Evolutionary conservation across 2,113 vertebrate genomes (phyloP).

Genomic region (Struthio camelus): DNA sequence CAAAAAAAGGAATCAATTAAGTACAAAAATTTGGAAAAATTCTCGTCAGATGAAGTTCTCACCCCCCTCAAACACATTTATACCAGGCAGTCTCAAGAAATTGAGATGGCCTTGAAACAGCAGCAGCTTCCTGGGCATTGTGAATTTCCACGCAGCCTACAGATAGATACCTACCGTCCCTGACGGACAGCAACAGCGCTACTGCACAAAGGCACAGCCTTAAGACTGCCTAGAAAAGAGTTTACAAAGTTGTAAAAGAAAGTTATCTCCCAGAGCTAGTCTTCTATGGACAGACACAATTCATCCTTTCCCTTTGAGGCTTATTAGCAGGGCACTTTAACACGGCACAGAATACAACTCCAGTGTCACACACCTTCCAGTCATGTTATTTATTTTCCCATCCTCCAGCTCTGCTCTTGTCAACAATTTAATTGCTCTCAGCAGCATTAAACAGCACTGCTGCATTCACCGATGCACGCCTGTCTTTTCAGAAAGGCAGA

Average conservation of each 20-base stretch:
- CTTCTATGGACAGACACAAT: background rate
- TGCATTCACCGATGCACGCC: background rate
- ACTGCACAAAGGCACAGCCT: background rate
- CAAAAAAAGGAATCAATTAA: constrained; percentile 8
- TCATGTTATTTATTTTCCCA: background rate
- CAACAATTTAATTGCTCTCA: background rate
- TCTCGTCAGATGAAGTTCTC: background rate
- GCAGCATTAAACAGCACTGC: background rate
- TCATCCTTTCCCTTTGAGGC: background rate
- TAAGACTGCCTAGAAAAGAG: background rate
- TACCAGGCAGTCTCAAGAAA: background rate
- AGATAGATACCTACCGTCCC: background rate
- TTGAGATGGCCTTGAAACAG: background rate
- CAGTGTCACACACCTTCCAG: rapidly evolving
- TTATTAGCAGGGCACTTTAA: background rate
- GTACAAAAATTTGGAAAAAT: background rate
- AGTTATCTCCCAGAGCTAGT: background rate
- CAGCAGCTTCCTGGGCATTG: background rate
- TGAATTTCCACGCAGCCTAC: background rate
- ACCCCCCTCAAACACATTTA: background rate
- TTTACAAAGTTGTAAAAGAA: background rate
- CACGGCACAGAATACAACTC: background rate
- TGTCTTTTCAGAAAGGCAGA: background rate
- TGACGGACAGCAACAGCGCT: background rate
- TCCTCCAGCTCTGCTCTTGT: background rate